Conservation (phyloP, 2,797 vertebrate genomes). For the Bovichtus variegatus region DNA sequence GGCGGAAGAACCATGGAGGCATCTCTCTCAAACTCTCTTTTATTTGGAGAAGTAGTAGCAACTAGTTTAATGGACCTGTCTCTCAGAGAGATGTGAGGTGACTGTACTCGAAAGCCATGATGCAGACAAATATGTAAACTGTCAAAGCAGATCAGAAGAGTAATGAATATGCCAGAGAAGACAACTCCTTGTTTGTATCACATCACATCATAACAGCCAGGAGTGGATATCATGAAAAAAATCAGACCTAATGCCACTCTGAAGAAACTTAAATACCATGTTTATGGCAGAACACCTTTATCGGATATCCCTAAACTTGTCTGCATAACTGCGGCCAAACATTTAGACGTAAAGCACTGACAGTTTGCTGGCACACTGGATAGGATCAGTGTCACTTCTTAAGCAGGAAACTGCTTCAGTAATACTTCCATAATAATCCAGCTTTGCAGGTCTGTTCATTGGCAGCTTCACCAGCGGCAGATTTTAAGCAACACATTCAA, state of each 20-base stretch:
- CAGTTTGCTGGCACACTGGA: slow-evolving; percentile 10
- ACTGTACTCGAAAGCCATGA: neutral
- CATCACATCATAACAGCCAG: slow-evolving; percentile 1
- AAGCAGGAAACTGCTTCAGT: slow-evolving; percentile 4
- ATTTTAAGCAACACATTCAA: slow-evolving; percentile 14
- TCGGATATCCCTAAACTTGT: slow-evolving; percentile 18
- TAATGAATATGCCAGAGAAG: slow-evolving; percentile 9
- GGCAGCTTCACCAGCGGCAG: slow-evolving; percentile 15
- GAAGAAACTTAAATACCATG: slow-evolving; percentile 9
- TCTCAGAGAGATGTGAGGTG: slow-evolving; percentile 14
- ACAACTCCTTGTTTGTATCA: neutral
- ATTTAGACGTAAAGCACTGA: slow-evolving; percentile 21
- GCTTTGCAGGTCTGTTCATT: slow-evolving; percentile 11
- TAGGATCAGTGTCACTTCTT: slow-evolving; percentile 25
- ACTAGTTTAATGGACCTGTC: slow-evolving; percentile 17
- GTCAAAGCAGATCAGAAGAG: slow-evolving; percentile 36
- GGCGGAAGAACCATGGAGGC: slow-evolving; percentile 6
- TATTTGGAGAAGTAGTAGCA: slow-evolving; percentile 25
- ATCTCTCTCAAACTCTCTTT: neutral
- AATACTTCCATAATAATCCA: slow-evolving; percentile 6
- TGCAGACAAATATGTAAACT: slow-evolving; percentile 29
- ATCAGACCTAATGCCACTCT: neutral
- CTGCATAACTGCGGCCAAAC: slow-evolving; percentile 26
- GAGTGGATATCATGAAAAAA: slow-evolving; percentile 4
- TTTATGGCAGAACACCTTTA: slow-evolving; percentile 30